Conservation (phyloP, 2,888 invertebrate species). For the Autographa gamma region DNA sequence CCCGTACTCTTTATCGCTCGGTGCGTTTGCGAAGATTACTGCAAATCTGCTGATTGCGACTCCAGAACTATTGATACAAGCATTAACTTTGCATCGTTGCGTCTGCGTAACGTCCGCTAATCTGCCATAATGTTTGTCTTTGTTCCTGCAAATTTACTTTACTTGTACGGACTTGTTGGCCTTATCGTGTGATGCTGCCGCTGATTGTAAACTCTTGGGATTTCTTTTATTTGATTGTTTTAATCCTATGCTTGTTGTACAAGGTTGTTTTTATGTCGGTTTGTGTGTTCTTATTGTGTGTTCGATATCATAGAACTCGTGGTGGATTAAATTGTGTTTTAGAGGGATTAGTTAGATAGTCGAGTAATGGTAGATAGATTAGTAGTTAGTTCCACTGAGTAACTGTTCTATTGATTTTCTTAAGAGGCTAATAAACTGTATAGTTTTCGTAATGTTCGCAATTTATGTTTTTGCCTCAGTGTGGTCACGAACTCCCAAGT, state of each 20-base stretch:
- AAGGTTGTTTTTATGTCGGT: slow-evolving; percentile 27
- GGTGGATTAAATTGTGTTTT: neutral
- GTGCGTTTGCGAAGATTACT: slow-evolving; percentile 79
- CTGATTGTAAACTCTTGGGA: slow-evolving; percentile 54
- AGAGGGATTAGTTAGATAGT: neutral
- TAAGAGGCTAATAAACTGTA: neutral
- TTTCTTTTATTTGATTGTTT: slow-evolving; percentile 57
- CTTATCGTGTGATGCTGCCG: slow-evolving; percentile 58
- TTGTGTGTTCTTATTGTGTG: slow-evolving; percentile 27
- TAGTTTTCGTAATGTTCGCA: neutral
- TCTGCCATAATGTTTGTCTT: slow-evolving; percentile 74
- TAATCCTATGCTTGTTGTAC: slow-evolving; percentile 33
- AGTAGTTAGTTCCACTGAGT: neutral
- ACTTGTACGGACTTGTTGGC: slow-evolving; percentile 43
- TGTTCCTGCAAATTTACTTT: slow-evolving; percentile 77
- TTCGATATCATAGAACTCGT: slow-evolving; percentile 2
- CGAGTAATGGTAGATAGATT: neutral
- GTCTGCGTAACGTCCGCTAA: slow-evolving; percentile 67
- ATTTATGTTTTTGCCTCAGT: neutral
- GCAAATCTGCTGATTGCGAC: slow-evolving; percentile 79
- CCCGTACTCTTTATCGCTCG: slow-evolving; percentile 70
- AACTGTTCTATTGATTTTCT: neutral
- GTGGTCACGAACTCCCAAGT: neutral
- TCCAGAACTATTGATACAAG: slow-evolving; percentile 75
- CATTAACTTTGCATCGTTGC: slow-evolving; percentile 66